Base-by-base conservation (phyloP, 1,140 invertebrate genomes). In the Babylonia areolata region DNA sequence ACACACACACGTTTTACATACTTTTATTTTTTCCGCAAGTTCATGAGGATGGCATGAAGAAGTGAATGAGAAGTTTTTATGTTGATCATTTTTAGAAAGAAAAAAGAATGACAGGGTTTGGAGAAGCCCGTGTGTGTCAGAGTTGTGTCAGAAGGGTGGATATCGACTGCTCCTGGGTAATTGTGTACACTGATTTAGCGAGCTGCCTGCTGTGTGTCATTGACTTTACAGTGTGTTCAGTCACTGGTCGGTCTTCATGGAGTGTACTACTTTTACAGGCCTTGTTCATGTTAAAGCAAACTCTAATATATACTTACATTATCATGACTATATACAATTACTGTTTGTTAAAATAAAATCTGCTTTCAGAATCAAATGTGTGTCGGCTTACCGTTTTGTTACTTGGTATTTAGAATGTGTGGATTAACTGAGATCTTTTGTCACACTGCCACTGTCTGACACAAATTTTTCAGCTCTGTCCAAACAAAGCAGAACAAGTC, bases 281-380 rank as follows among this genome's bases (percentile, higher is more conserved):
- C 58, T 64, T 12, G 58, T 64, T 64, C 12, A 64, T 64, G 58
- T 64, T 64, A 23, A 64, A 23, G 58, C 6, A 23, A 80, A 54
- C 28, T 54, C 23, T 79, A 79, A 23, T 40, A 79, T 37, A 79
- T 79, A 40, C 3, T 1, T 42, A 79, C 42, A 80, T 35, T 51
- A 80, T 20, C 15, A 77, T 75, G n/a, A 75, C 6, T 35, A 83
- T 73, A 84, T 82, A 71, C 75, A 84, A 73, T 84, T 84, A 84
- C 40, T n/a, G 82, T 84, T 84, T 84, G 82, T 84, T 73, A 84
- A 58, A 69, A 37, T 37, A 73, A 79, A 82, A 82, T 40, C 81
- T 82, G 81, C 81, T 82, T 82, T 69, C 40, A 39, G 39, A 40
- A 69, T 33, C n/a, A 31, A 33, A 73, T 28, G 6, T 69, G 12